A percentile compares a stretch with the other conserved stretches of the same genome.
phyloP scores from a whole-genome alignment of 2,797 vertebrate species.

The Spatula versicolor region DNA sequence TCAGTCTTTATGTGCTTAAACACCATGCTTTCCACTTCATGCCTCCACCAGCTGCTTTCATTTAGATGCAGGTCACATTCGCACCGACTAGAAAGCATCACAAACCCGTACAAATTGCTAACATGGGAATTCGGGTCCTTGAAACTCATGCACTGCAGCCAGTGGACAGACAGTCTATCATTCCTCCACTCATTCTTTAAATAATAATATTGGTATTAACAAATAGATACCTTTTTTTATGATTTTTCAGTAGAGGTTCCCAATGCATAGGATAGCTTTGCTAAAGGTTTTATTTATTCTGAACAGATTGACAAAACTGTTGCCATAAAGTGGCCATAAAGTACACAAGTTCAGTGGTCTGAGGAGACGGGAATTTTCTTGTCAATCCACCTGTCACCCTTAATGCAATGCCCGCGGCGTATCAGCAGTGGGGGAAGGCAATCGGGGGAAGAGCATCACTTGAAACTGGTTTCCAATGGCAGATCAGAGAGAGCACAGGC shows the following conservation, averaged over 20 bases:
- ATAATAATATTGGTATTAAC: constrained; percentile 32
- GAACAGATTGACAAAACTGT: constrained; percentile 6
- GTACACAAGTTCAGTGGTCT: not conserved
- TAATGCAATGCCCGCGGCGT: not conserved
- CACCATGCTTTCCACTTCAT: not conserved
- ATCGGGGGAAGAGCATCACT: constrained; percentile 1
- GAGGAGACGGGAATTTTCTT: not conserved
- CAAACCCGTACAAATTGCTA: constrained; percentile 52
- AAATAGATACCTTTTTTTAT: not conserved
- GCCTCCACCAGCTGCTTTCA: constrained; percentile 52
- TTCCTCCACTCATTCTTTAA: constrained; percentile 44
- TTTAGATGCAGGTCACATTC: constrained; percentile 60
- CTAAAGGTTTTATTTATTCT: not conserved
- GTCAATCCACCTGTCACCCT: not conserved
- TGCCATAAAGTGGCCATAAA: not conserved
- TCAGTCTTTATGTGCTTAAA: not conserved
- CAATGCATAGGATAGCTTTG: not conserved
- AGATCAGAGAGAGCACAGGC: constrained; percentile 49
- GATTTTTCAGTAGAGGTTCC: not conserved
- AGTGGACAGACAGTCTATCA: constrained; percentile 18
- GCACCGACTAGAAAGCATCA: constrained; percentile 54
- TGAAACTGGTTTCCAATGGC: constrained; percentile 33
- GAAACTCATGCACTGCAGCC: constrained; percentile 24
- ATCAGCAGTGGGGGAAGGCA: not conserved
- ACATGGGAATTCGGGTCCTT: constrained; percentile 53